Evolutionary conservation across 2,113 vertebrate species (phyloP), one percentile per base, ranked within the genome.

Genomic region (Chloropsis hardwickii): DNA sequence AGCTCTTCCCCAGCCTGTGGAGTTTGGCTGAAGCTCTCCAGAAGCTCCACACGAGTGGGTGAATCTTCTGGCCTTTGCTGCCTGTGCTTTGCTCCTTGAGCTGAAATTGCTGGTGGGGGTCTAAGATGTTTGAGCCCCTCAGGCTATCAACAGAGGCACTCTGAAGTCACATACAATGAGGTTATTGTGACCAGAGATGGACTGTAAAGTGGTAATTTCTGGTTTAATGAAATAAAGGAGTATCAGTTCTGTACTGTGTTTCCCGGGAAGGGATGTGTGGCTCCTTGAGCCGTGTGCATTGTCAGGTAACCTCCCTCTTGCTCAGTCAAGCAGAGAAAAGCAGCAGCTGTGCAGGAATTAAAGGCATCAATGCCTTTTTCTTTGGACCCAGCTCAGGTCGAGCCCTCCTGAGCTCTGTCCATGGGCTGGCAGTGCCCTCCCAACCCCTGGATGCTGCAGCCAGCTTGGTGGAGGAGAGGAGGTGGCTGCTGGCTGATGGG

Each of bases 241-340:
- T 91, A 90, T 95, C 94, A 96, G 60, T 80, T 94, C 79, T 51
- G 12, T 92, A 56, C 95, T 21, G 53, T 12, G 23, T 92, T 94
- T 96, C 83, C 90, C 95, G 87, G 91, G 93, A 86, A 93, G 96
- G 89, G 92, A 72, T 6, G 7, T 83, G 87, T 29, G 47, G 76
- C 95, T 81, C 56, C 72, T 77, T 95, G 95, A 70, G 92, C 85
- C 76, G 47, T 5, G 1, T 88, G 88, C 67, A 42, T 85, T 14
- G 81, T 28, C 77, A 81, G 83, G 60, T 94, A 71, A 54, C 86
- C 86, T 97, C 94, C 53, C 91, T 94, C 88, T 95, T 92, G 92
- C 90, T 90, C 86, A 42, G 72, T 22, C 61, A 91, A 97, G 90
- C 65, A 70, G 95, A 96, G 96, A 93, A 94, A 91, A 96, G 88